Percentiles rank a stretch among this genome's conserved stretches.
Conservation (phyloP, 2,113 vertebrate genomes). For the Podarcis raffonei region DNA sequence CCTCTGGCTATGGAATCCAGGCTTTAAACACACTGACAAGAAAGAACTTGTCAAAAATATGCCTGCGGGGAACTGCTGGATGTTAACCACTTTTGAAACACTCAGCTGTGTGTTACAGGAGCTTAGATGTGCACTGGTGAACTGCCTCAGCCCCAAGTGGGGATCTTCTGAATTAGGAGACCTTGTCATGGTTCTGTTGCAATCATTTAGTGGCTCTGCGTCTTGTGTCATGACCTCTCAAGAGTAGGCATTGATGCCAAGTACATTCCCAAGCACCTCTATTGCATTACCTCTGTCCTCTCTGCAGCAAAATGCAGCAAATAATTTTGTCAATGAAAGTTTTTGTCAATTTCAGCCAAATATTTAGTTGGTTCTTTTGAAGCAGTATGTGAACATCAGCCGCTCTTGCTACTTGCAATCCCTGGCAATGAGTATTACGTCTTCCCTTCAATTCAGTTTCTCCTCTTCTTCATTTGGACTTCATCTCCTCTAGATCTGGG, state of each 20-base stretch:
- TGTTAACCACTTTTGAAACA: conserved; percentile 13
- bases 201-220: not conserved
- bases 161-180: not conserved
- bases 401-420: not conserved
- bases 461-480: not conserved
- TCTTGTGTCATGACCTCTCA: not conserved
- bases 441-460: not conserved
- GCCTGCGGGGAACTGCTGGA: not conserved
- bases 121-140: not conserved
- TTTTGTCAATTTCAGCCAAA: not conserved
- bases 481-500: too few relatives aligned
- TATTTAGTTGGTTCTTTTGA: not conserved
- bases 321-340: not conserved
- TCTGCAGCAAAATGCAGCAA: not conserved
- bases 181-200: not conserved
- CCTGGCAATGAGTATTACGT: not conserved
- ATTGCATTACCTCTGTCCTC: not conserved
- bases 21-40: not conserved
- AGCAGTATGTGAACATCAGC: not conserved
- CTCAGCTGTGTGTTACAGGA: not conserved
- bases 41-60: not conserved
- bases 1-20: conserved; percentile 11
- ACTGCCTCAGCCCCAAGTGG: not conserved
- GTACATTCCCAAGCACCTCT: not conserved
- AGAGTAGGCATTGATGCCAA: not conserved